Evolutionary conservation across 2,888 invertebrate genomes (phyloP).

Genomic region (Mythimna ferrago): DNA sequence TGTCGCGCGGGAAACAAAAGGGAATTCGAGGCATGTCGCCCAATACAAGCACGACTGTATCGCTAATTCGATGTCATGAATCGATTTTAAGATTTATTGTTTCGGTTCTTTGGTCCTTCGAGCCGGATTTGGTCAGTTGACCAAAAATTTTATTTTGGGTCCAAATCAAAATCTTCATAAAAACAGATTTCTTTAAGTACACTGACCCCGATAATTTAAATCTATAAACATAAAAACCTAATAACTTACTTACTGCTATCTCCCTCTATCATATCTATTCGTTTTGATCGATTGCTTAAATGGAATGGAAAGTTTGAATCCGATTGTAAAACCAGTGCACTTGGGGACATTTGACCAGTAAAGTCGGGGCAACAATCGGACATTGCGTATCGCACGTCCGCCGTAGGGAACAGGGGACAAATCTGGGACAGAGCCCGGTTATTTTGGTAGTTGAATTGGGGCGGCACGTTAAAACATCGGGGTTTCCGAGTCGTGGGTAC

Average conservation of each 20-base stretch:
- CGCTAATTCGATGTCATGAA: conserved; percentile 46
- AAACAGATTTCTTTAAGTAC: not conserved
- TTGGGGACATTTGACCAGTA: conserved; percentile 51
- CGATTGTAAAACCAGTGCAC: conserved; percentile 54
- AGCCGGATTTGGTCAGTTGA: not conserved
- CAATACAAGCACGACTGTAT: conserved; percentile 48
- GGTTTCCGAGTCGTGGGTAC: conserved; percentile 78
- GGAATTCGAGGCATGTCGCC: conserved; percentile 65
- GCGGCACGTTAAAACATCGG: conserved; percentile 85
- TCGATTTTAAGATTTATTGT: conserved; percentile 39
- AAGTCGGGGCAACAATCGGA: conserved; percentile 61
- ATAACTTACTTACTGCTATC: conserved; percentile 55
- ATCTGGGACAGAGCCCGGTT: conserved; percentile 84
- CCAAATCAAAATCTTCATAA: not conserved
- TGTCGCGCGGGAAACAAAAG: conserved; percentile 69
- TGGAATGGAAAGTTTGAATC: conserved; percentile 52
- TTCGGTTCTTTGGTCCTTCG: conserved; percentile 17
- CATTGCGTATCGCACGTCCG: conserved; percentile 71
- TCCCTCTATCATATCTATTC: conserved; percentile 45
- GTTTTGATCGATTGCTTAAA: conserved; percentile 54
- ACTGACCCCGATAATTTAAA: conserved; percentile 12
- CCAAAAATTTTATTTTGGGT: not conserved
- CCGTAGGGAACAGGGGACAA: conserved; percentile 74
- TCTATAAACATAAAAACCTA: conserved; percentile 44
- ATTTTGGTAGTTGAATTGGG: conserved; percentile 88